A percentile compares a stretch with the other conserved stretches of the same genome.
Evolutionary conservation across 2,888 invertebrate genomes (phyloP).

Genomic region (Cephonodes hylas): DNA sequence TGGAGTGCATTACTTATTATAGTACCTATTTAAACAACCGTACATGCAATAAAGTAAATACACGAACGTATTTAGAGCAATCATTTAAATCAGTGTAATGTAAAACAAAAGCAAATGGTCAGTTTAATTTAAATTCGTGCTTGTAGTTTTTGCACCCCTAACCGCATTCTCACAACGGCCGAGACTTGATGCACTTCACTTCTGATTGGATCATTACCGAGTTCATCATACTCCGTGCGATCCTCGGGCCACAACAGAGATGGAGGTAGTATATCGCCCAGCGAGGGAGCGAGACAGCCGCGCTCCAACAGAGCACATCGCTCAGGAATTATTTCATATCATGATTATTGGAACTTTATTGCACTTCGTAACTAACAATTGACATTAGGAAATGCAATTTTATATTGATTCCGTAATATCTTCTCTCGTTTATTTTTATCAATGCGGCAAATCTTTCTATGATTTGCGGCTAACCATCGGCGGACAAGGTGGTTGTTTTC

Average conservation of each 20-base stretch:
- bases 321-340: conserved; percentile 78
- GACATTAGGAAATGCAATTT: conserved; percentile 82
- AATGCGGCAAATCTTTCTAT: conserved; percentile 79
- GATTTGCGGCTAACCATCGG: conserved; percentile 78
- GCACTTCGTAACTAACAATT: conserved; percentile 82
- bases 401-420: conserved; percentile 80
- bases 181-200: conserved; percentile 79
- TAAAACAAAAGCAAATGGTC: conserved; percentile 70
- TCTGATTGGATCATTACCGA: conserved; percentile 82
- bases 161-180: conserved; percentile 80
- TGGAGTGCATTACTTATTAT: too few species aligned
- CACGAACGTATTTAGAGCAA: not conserved
- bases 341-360: conserved; percentile 82
- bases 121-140: conserved; percentile 77
- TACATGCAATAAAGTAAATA: not conserved
- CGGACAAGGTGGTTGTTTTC: conserved; percentile 67
- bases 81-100: conserved; percentile 40
- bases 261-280: conserved; percentile 30
- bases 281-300: conserved; percentile 44
- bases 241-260: conserved; percentile 70
- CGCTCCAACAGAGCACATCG: conserved; percentile 62
- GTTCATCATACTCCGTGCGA: conserved; percentile 80
- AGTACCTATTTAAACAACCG: not conserved
- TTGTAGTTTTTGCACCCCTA: conserved; percentile 79
- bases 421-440: conserved; percentile 76